Conservation (phyloP, 2,888 invertebrate species). For the Drosophila prostipennis region DNA sequence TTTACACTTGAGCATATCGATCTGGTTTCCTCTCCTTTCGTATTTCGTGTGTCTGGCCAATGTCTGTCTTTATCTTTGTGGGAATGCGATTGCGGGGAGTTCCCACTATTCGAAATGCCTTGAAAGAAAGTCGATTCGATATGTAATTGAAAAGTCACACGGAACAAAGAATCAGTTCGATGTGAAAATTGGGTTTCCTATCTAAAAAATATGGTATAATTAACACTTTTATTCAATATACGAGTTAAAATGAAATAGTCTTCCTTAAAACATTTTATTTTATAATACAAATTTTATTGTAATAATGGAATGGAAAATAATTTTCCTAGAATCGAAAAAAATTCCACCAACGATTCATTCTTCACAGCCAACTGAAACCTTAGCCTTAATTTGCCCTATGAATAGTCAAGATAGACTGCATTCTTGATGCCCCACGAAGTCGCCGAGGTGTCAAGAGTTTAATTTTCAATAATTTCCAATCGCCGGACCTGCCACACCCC, state of each 20-base stretch:
- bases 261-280: too few relatives aligned
- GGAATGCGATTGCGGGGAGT: constrained; percentile 34
- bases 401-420: constrained; percentile 14
- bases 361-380: constrained; percentile 16
- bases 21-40: constrained; percentile 1
- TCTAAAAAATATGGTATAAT: too few relatives aligned
- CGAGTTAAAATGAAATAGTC: too few relatives aligned
- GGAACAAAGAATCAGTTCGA: not conserved
- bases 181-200: not conserved
- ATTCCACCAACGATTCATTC: constrained; percentile 1
- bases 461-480: constrained; percentile 40
- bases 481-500: constrained; percentile 9
- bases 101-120: constrained; percentile 28
- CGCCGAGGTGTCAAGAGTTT: constrained; percentile 36
- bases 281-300: too few relatives aligned
- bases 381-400: constrained; percentile 15
- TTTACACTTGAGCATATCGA: constrained; percentile 59
- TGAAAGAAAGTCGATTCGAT: constrained; percentile 22
- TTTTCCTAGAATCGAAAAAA: not conserved
- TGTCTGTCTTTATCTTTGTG: constrained; percentile 37
- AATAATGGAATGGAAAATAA: too few relatives aligned
- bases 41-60: constrained; percentile 29
- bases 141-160: constrained; percentile 24
- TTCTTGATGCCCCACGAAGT: constrained; percentile 28
- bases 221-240: too few relatives aligned